Evolutionary conservation across 2,888 invertebrate species (phyloP).

Genomic region (Cremastinae sp.): DNA sequence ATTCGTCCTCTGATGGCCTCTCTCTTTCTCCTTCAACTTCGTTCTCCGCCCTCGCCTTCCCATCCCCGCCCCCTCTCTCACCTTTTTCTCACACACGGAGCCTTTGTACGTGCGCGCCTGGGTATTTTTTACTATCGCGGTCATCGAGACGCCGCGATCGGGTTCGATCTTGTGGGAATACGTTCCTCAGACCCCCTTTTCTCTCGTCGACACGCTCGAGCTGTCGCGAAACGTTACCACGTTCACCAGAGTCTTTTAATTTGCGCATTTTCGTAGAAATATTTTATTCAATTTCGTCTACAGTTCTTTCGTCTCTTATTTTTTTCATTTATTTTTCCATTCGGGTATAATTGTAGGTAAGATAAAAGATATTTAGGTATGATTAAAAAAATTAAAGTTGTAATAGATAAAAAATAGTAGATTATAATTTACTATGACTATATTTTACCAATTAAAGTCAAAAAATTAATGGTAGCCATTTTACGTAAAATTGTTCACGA

Average conservation of each 20-base stretch:
- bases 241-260: background rate
- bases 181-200: slow-evolving; percentile 32
- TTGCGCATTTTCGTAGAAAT: no score
- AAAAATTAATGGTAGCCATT: no score
- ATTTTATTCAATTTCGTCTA: no score
- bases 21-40: background rate
- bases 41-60: background rate
- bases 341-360: no score
- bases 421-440: no score
- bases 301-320: no score
- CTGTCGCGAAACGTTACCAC: slow-evolving; percentile 41
- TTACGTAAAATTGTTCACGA: no score
- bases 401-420: no score
- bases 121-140: slow-evolving; percentile 44
- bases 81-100: background rate
- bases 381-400: no score
- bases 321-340: no score
- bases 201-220: slow-evolving; percentile 18
- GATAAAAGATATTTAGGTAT: no score
- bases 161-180: slow-evolving; percentile 56
- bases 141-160: slow-evolving; percentile 59
- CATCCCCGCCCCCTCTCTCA: background rate
- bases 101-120: background rate
- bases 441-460: no score
- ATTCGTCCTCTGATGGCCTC: slow-evolving; percentile 27